These are phyloP conservation scores for Drosophila ogumai DNA, from an alignment of 1,140 invertebrate genomes.

Conservation along the genomic window DNA sequence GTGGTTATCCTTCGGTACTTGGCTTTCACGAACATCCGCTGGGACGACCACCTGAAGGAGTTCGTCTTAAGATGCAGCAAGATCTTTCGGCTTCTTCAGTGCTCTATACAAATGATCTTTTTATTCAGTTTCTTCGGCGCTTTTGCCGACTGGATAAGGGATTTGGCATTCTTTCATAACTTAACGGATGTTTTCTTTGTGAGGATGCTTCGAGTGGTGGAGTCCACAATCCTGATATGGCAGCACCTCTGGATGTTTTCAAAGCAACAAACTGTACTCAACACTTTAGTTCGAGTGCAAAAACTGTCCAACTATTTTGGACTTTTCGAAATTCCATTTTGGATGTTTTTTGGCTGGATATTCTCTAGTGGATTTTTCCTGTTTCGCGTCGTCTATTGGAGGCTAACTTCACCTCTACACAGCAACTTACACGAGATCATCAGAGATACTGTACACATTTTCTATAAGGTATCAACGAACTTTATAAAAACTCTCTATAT, in stretches of 20 bases:
- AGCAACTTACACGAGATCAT: neutral
- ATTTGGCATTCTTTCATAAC: no score
- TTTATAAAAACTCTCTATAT: neutral
- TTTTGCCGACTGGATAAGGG: neutral
- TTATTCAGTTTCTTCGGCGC: neutral
- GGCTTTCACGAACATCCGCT: neutral
- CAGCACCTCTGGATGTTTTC: neutral
- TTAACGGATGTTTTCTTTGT: neutral
- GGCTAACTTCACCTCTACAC: fast-evolving
- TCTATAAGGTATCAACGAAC: neutral
- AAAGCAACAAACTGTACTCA: neutral
- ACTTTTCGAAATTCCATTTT: neutral
- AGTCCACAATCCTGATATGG: neutral
- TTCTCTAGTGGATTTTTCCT: no score
- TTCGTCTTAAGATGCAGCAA: neutral
- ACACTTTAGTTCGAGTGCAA: neutral
- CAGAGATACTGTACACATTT: neutral
- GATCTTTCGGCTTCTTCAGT: neutral
- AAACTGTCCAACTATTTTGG: neutral
- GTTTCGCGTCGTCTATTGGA: neutral
- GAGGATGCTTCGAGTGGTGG: no score
- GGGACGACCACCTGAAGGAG: neutral
- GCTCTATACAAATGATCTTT: neutral
- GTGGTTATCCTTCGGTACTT: neutral
- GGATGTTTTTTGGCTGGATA: neutral